Percentiles rank a stretch among this genome's conserved stretches.
These are phyloP conservation scores for Euthynnus affinis DNA, from an alignment of 2,797 vertebrate species.

Conservation along the genomic window DNA sequence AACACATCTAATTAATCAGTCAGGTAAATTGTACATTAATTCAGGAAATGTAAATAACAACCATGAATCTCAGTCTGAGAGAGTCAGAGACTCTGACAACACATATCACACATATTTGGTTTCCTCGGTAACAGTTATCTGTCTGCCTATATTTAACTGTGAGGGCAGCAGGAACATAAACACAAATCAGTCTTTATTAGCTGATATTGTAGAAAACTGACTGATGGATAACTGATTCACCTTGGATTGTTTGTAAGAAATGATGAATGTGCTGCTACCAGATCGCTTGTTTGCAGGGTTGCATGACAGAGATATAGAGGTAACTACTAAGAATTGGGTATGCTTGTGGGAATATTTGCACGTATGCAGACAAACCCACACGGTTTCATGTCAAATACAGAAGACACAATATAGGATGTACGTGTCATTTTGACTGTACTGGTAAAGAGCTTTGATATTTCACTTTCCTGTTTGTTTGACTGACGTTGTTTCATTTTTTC, in stretches of 20 bases:
- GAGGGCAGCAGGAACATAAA: background rate
- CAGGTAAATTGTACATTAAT: background rate
- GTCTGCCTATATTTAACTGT: background rate
- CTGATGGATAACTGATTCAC: background rate
- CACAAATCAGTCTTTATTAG: too few species aligned
- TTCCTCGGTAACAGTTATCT: too few species aligned
- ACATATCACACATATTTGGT: too few species aligned
- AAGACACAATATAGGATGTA: background rate
- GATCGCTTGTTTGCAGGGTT: too few species aligned
- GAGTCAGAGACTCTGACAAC: too few species aligned
- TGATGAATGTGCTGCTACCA: too few species aligned
- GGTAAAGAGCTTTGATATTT: too few species aligned
- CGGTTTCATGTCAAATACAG: background rate
- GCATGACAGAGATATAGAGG: too few species aligned
- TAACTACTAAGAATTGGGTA: too few species aligned
- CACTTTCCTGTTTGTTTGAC: background rate
- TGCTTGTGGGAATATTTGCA: too few species aligned
- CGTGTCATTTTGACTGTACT: too few species aligned
- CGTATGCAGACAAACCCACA: background rate
- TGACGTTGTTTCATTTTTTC: background rate
- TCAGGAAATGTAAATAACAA: background rate
- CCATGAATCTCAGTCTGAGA: background rate
- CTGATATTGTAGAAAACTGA: background rate
- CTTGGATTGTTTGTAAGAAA: too few species aligned
- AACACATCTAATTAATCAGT: background rate